phyloP scores from a whole-genome alignment of 2,797 vertebrate genomes.

The Gouania willdenowi region DNA sequence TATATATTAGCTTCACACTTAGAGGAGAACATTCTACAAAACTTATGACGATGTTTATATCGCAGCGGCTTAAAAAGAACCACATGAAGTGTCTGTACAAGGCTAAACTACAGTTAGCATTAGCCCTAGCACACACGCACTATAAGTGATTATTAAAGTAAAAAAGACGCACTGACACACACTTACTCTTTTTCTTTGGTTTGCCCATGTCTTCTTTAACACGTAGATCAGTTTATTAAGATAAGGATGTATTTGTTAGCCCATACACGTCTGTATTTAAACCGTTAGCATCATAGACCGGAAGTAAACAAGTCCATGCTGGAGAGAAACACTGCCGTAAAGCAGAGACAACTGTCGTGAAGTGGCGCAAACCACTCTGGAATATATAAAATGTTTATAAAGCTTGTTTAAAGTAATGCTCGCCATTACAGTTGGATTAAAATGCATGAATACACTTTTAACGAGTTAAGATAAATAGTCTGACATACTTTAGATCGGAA shows the following conservation, averaged over 20 bases:
- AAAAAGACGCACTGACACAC: not conserved
- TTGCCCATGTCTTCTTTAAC: slow-evolving; percentile 70
- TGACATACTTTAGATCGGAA: no score
- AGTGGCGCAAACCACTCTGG: slow-evolving; percentile 1
- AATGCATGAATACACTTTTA: no score
- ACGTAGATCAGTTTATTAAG: not conserved
- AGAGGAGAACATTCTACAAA: no score
- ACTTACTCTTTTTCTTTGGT: slow-evolving; percentile 78
- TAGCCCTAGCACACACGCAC: slow-evolving; percentile 14
- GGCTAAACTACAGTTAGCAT: slow-evolving; percentile 52
- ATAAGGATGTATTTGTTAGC: not conserved
- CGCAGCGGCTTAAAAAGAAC: no score
- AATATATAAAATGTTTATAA: not conserved
- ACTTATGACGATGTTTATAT: no score
- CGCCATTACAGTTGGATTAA: no score
- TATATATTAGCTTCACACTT: no score
- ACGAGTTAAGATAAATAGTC: no score
- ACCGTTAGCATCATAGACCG: not conserved
- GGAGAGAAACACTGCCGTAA: slow-evolving; percentile 8
- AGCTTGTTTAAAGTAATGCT: no score
- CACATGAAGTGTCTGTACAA: no score
- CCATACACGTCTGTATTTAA: not conserved
- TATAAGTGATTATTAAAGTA: not conserved
- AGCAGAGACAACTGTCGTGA: slow-evolving; percentile 37
- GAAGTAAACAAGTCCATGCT: slow-evolving; percentile 62